Percentiles rank a stretch among this genome's conserved stretches.
These are phyloP conservation scores for Poeciliopsis turneri DNA, from an alignment of 2,797 vertebrate species.

Conservation along the genomic window DNA sequence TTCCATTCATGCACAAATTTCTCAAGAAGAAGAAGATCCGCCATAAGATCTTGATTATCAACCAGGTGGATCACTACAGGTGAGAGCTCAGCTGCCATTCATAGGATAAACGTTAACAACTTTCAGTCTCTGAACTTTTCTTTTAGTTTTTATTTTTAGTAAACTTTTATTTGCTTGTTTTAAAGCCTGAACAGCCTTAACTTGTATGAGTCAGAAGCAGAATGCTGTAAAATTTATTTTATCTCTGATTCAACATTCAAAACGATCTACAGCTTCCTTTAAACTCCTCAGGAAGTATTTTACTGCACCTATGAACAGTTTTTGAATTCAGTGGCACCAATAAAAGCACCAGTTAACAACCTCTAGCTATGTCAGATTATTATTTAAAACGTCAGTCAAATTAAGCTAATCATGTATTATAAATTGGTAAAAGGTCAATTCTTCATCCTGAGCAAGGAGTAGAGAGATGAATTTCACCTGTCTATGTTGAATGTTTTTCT, in stretches of 20 bases:
- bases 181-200: not conserved
- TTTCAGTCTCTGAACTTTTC: not conserved
- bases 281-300: not conserved
- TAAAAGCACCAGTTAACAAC: not conserved
- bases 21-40: constrained; percentile 91
- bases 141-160: not conserved
- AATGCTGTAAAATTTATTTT: not conserved
- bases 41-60: constrained; percentile 92
- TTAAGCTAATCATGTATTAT: no score
- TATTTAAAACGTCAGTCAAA: not conserved
- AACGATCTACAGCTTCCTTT: not conserved
- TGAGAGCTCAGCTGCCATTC: constrained; percentile 53
- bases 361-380: not conserved
- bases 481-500: not conserved
- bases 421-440: not conserved
- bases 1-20: constrained; percentile 93
- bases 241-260: not conserved
- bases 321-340: not conserved
- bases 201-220: not conserved
- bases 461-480: not conserved
- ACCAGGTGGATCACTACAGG: constrained; percentile 97
- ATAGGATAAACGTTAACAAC: not conserved
- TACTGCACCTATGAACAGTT: not conserved
- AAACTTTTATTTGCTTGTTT: not conserved
- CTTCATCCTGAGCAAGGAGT: not conserved